Base-by-base conservation (phyloP, 2,888 invertebrate species). In the Oligia latruncula region DNA sequence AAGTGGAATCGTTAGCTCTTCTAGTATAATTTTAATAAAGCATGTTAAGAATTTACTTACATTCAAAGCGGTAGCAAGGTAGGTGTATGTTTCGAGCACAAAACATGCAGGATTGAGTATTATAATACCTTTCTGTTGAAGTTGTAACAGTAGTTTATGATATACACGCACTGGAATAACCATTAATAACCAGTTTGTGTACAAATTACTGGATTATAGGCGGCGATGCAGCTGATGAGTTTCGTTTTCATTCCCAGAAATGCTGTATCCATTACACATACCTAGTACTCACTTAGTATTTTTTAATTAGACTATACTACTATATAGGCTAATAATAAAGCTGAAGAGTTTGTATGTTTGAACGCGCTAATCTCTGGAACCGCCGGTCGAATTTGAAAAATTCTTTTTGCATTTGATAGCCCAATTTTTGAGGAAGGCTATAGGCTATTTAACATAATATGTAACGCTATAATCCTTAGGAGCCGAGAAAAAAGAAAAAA, bases 151-250 rank as follows among this genome's bases (percentile, higher is more conserved):
- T 35, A 64, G 17, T n/a, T 20, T 20, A 66, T 66, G 20, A 74
- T 66, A 40, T 40, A 60, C 74, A 43, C 43, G 55, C 29, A 58
- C 58, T 81, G 40, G 74, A 35, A 4, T 35, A 35, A 35, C 35
- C 35, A 35, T 2, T 35, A 66, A 73, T 81, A 78, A 67, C 76
- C 66, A 49, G 80, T 80, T 74, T 15, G 23, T 66, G 8, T 72
- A 81, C 81, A 81, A 81, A 81, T 79, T 55, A 65, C 52, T 60
- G 29, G n/a, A 82, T 67, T 66, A 73, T 13, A 46, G 43, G n/a
- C n/a, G 15, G 23, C n/a, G 3, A 60, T n/a, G 43, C 60, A 52
- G 43, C 52, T 82, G 60, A 80, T 66, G 74, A 43, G 43, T 74
- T 82, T 82, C 66, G 43, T 66, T 60, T 82, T 74, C 75, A 43